Conservation (phyloP, 2,113 vertebrate genomes). For the Hepsetus odoe region DNA sequence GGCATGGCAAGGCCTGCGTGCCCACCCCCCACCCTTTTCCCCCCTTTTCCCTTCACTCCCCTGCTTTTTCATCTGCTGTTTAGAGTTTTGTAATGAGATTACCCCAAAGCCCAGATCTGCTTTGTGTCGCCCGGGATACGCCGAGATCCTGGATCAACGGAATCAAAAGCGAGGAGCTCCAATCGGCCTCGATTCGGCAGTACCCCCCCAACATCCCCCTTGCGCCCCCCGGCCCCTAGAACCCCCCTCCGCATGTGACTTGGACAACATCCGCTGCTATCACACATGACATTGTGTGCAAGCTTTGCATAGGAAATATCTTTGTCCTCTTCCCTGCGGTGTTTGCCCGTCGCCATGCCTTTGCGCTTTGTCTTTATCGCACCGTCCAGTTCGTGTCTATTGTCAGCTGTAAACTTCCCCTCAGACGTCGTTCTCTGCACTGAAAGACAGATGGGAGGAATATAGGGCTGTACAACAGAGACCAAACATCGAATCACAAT, state of each 20-base stretch:
- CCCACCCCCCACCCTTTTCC: neutral
- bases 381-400: conserved; percentile 73
- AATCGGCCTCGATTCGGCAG: conserved; percentile 70
- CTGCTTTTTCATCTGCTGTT: conserved; percentile 66
- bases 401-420: conserved; percentile 68
- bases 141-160: conserved; percentile 76
- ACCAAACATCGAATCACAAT: neutral
- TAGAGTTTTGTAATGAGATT: conserved; percentile 84
- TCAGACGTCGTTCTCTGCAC: conserved; percentile 52
- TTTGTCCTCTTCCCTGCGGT: conserved; percentile 71
- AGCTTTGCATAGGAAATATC: conserved; percentile 83
- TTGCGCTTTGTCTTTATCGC: conserved; percentile 72
- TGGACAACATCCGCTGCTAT: conserved; percentile 76
- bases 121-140: conserved; percentile 75
- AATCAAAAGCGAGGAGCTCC: conserved; percentile 75
- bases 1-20: conserved; percentile 66
- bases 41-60: conserved; percentile 37
- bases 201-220: conserved; percentile 59
- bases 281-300: conserved; percentile 77
- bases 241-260: conserved; percentile 74
- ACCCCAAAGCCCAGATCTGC: conserved; percentile 78
- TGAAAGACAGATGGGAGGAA: conserved; percentile 71
- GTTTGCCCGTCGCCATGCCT: conserved; percentile 71
- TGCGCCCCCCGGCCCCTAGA: conserved; percentile 11
- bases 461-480: conserved; percentile 50